Conservation (phyloP, 2,888 invertebrate species). For the Mactromeris polynyma region DNA sequence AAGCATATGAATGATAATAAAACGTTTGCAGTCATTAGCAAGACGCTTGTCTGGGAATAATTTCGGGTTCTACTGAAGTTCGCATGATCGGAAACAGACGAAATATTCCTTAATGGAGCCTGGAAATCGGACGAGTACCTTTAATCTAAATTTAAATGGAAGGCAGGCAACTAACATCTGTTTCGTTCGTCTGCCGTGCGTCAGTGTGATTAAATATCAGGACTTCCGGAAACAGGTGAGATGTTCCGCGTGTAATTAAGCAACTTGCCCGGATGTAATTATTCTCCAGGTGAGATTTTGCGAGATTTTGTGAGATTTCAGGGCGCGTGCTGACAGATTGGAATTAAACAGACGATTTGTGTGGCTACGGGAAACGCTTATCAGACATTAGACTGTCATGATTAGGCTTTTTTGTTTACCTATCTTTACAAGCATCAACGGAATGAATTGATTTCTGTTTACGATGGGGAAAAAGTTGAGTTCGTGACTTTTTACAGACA, state of each 20-base stretch:
- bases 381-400: slow-evolving; percentile 38
- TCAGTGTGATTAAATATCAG: slow-evolving; percentile 65
- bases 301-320: slow-evolving; percentile 34
- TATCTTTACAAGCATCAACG: slow-evolving; percentile 9
- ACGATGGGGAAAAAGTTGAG: neutral
- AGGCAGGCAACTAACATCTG: slow-evolving; percentile 45
- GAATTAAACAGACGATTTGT: slow-evolving; percentile 56
- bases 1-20: too few relatives aligned
- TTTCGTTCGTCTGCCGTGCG: slow-evolving; percentile 61
- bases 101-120: slow-evolving; percentile 8
- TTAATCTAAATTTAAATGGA: slow-evolving; percentile 39
- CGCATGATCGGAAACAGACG: neutral
- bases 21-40: too few relatives aligned
- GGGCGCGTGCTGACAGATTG: slow-evolving; percentile 38
- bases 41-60: neutral
- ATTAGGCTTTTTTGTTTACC: slow-evolving; percentile 40
- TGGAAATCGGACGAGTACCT: neutral
- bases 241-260: slow-evolving; percentile 63
- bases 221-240: slow-evolving; percentile 67
- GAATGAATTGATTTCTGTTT: slow-evolving; percentile 14
- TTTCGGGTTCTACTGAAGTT: neutral
- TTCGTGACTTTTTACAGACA: slow-evolving; percentile 3
- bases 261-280: slow-evolving; percentile 66
- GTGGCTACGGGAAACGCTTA: slow-evolving; percentile 52
- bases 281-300: slow-evolving; percentile 64